These are phyloP conservation scores for Diuraphis noxia DNA, from an alignment of 1,140 invertebrate species.

Conservation along the genomic window DNA sequence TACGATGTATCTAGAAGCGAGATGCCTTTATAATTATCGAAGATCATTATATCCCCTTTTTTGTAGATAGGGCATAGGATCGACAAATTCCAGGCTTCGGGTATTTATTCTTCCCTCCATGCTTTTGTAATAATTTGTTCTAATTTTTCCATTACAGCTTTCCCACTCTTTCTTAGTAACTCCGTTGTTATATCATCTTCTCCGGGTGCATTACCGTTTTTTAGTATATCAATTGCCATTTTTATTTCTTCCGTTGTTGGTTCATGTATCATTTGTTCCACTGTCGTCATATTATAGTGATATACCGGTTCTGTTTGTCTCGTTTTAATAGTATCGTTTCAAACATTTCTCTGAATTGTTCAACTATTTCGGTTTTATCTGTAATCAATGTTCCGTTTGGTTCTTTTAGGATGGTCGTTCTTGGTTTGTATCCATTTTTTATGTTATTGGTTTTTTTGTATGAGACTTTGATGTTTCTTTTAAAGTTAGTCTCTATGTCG, in stretches of 20 bases:
- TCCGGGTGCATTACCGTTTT: no score
- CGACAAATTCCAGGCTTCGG: no score
- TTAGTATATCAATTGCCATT: not conserved
- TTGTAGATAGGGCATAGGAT: no score
- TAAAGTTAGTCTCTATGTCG: not conserved
- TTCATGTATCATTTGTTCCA: constrained; percentile 6
- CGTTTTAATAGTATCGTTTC: not conserved
- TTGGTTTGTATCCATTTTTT: not conserved
- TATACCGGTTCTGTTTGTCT: not conserved
- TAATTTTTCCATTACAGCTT: no score
- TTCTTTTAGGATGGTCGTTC: not conserved
- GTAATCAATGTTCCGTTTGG: constrained; percentile 10
- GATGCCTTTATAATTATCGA: no score
- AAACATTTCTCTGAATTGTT: not conserved
- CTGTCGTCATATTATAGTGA: not conserved
- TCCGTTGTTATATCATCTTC: no score
- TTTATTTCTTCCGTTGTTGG: not conserved
- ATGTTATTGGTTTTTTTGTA: not conserved
- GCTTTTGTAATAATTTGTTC: no score
- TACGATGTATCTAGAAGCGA: no score
- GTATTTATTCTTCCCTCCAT: no score
- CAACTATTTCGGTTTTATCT: not conserved
- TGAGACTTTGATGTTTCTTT: constrained; percentile 1
- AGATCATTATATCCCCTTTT: no score
- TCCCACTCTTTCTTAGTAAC: no score